A percentile compares a stretch with the other conserved stretches of the same genome.
Evolutionary conservation across 2,888 invertebrate species (phyloP).

Genomic region (Embidobia sp.): DNA sequence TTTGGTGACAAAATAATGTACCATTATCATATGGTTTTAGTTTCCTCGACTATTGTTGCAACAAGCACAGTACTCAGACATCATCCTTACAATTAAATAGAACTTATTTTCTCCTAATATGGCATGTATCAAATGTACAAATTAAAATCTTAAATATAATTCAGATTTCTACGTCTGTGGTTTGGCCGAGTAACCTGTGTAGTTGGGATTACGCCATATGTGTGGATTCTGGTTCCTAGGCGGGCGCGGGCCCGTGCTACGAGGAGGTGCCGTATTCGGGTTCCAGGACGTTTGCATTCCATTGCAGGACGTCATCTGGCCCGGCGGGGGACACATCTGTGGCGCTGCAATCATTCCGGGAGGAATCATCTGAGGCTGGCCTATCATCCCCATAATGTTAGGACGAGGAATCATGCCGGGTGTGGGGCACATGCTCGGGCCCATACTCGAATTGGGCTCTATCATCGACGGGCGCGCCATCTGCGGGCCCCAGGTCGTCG

Average conservation of each 20-base stretch:
- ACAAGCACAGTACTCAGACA: no score
- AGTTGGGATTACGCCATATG: slow-evolving; percentile 24
- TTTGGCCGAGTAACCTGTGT: background rate
- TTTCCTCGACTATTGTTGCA: no score
- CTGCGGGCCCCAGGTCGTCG: slow-evolving; percentile 3
- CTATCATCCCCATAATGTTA: slow-evolving; percentile 24
- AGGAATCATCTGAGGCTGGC: slow-evolving; percentile 4
- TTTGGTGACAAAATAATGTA: no score
- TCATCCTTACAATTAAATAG: no score
- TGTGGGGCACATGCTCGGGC: background rate
- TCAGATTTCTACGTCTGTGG: no score
- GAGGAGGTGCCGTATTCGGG: slow-evolving; percentile 8
- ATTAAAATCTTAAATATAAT: no score
- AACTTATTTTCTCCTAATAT: no score
- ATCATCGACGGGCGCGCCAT: background rate
- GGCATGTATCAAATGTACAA: no score
- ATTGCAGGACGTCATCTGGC: background rate
- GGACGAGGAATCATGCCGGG: slow-evolving; percentile 4
- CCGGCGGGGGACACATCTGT: slow-evolving; percentile 19
- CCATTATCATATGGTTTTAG: no score
- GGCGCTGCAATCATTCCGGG: slow-evolving; percentile 4
- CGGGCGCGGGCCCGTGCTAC: background rate
- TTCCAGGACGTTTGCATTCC: slow-evolving; percentile 17
- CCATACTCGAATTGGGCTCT: slow-evolving; percentile 10
- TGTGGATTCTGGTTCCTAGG: slow-evolving; percentile 10